A percentile compares a stretch with the other conserved stretches of the same genome.
These are phyloP conservation scores for Oryzias dopingdopingensis DNA, from an alignment of 2,797 vertebrate genomes.

Conservation along the genomic window DNA sequence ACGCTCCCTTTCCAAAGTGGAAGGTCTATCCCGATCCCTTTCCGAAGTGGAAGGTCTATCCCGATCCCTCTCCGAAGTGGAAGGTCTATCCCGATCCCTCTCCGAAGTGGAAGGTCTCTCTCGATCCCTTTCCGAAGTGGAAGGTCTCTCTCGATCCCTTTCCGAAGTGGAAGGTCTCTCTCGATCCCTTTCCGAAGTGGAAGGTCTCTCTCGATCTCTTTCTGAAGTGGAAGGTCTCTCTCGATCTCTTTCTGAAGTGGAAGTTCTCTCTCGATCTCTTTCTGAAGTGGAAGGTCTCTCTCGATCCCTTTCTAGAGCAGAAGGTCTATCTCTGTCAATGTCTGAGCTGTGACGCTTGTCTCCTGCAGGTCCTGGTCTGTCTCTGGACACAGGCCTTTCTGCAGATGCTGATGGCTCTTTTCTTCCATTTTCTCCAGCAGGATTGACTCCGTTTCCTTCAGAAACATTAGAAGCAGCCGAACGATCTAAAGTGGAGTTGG, in stretches of 20 bases:
- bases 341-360: conserved; percentile 51
- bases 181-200: too few relatives aligned
- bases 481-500: conserved; percentile 42
- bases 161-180: too few relatives aligned
- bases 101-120: conserved; percentile 51
- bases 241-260: too few relatives aligned
- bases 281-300: too few relatives aligned
- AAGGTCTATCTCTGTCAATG: conserved; percentile 48
- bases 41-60: too few relatives aligned
- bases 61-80: too few relatives aligned
- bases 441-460: conserved; percentile 43
- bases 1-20: too few relatives aligned
- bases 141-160: conserved; percentile 34
- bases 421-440: conserved; percentile 63
- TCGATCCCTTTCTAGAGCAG: conserved; percentile 54
- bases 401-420: conserved; percentile 46
- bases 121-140: conserved; percentile 31
- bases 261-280: too few relatives aligned
- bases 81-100: conserved; percentile 47
- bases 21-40: too few relatives aligned
- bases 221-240: too few relatives aligned
- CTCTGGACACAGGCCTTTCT: conserved; percentile 49
- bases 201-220: too few relatives aligned
- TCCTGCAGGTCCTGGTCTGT: conserved; percentile 47
- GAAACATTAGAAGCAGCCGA: conserved; percentile 15